Conservation (phyloP, 2,797 vertebrate species). For the Petrocephalus sullivani region DNA sequence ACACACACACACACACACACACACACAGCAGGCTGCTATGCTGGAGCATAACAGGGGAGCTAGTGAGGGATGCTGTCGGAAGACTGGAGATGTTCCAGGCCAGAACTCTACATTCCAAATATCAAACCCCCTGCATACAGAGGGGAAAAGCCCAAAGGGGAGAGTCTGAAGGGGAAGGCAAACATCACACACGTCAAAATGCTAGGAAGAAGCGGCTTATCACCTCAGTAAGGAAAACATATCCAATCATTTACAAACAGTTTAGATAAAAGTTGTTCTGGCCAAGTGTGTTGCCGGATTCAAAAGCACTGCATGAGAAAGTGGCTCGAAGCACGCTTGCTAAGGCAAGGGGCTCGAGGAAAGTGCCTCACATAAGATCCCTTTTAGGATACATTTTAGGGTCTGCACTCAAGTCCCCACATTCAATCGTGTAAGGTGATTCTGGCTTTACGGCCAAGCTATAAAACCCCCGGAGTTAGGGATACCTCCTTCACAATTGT, state of each 20-base stretch:
- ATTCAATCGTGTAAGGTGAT: background rate
- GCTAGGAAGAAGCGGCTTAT: background rate
- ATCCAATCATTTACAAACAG: background rate
- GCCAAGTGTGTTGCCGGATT: background rate
- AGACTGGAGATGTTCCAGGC: background rate
- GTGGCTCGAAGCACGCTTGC: background rate
- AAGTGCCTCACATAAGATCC: background rate
- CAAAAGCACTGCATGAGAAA: background rate
- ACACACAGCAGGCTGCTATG: background rate
- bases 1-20: too few species aligned
- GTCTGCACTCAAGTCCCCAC: background rate
- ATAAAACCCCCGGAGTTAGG: constrained; percentile 11
- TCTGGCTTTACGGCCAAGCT: background rate
- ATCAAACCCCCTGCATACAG: constrained; percentile 23
- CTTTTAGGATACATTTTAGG: background rate
- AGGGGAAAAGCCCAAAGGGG: background rate
- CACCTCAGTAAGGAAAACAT: background rate
- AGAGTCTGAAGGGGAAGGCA: background rate
- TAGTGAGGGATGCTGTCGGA: background rate
- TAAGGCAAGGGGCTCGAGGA: background rate
- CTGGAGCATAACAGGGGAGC: background rate
- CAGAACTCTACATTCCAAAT: background rate
- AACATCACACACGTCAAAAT: background rate
- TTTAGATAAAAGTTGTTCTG: background rate
- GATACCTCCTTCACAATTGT: background rate